Evolutionary conservation across 2,888 invertebrate genomes (phyloP), one percentile per base, ranked within the genome.

Genomic region (Latheticus oryzae): DNA sequence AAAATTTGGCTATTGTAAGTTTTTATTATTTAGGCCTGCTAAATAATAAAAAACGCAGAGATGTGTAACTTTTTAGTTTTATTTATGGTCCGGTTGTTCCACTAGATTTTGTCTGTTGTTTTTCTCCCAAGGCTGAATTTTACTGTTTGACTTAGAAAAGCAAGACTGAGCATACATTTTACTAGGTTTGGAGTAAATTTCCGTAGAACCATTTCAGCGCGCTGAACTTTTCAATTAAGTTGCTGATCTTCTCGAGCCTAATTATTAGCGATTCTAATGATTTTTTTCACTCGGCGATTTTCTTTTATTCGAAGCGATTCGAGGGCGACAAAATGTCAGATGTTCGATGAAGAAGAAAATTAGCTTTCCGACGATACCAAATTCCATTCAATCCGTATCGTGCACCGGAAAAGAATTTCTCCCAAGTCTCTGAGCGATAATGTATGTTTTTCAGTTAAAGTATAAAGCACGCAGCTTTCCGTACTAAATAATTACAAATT

Each of bases 281-380:
- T 47, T 47, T 47, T n/a, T 47, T 47, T 37, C 48, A 33, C 7
- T 24, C 13, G 37, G 35, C 37, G 48, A 48, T 48, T 48, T 48
- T 48, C 48, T 48, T 48, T 48, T 48, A 48, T 48, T 48, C 48
- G 48, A 48, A 48, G 37, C 48, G 48, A 48, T 48, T 35, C 30
- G 23, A 24, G 48, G 48, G 48, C 48, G 48, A 48, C 48, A 48
- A 48, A 48, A 48, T 37, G 48, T 48, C 48, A 48, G 48, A 48
- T 48, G 48, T 48, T 19, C 48, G 26, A 48, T 48, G 35, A 48
- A 35, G 48, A 48, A 48, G 48, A 48, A 48, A 48, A 48, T 48
- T 48, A 48, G 48, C 48, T 48, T 48, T 48, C 48, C 48, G 48
- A 48, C 48, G 35, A 48, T 48, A 48, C 35, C 35, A 48, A 37